Conservation (phyloP, 2,888 invertebrate species). For the Tetramorium bicarinatum region DNA sequence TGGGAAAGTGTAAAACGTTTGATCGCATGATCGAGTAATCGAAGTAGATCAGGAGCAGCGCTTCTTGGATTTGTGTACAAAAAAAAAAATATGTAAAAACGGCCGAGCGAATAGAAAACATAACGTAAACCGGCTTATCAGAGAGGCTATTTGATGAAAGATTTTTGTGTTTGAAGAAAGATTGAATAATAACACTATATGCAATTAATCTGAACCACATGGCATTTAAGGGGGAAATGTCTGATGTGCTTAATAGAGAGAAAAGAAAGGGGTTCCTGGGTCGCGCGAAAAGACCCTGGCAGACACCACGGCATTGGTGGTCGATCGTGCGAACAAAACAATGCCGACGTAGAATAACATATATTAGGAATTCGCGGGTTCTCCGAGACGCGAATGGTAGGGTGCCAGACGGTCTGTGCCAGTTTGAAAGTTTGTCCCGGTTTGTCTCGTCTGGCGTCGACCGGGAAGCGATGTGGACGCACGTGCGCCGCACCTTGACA, state of each 20-base stretch:
- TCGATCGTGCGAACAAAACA: constrained; percentile 70
- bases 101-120: neutral
- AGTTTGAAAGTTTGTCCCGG: constrained; percentile 85
- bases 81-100: neutral
- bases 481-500: constrained; percentile 79
- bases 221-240: constrained; percentile 41
- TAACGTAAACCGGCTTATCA: neutral
- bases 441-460: constrained; percentile 79
- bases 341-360: constrained; percentile 72
- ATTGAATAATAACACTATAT: neutral
- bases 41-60: neutral
- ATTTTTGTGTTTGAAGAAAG: neutral
- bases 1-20: neutral
- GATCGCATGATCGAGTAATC: neutral
- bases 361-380: constrained; percentile 74
- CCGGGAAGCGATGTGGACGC: constrained; percentile 72
- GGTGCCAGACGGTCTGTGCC: constrained; percentile 84
- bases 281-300: constrained; percentile 50
- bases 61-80: neutral
- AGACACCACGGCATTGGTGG: constrained; percentile 48
- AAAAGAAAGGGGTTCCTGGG: constrained; percentile 63
- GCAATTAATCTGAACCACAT: neutral
- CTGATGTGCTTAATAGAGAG: constrained; percentile 28
- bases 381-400: constrained; percentile 67
- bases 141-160: neutral